Evolutionary conservation across 2,888 invertebrate species (phyloP).

Genomic region (Pyrocoelia pectoralis): DNA sequence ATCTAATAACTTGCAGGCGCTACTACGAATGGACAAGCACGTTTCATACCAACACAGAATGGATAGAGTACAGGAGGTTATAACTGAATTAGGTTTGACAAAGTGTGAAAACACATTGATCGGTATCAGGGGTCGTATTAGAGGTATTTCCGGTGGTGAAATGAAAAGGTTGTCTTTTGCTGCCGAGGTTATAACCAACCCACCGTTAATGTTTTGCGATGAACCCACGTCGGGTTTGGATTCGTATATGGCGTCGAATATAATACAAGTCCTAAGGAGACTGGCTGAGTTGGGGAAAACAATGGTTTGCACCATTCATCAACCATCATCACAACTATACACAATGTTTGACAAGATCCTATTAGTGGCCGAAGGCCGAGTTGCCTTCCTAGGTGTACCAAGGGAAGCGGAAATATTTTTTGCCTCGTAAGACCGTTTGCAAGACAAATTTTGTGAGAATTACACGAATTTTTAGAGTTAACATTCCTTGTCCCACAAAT

Average conservation of each 20-base stretch:
- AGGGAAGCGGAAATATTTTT: slow-evolving; percentile 84
- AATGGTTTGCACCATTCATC: slow-evolving; percentile 92
- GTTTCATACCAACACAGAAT: slow-evolving; percentile 78
- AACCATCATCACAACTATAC: slow-evolving; percentile 92
- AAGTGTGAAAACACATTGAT: slow-evolving; percentile 79
- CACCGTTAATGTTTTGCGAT: slow-evolving; percentile 94
- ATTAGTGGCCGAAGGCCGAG: slow-evolving; percentile 90
- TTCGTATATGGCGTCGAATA: slow-evolving; percentile 95
- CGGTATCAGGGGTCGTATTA: slow-evolving; percentile 63
- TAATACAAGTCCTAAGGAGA: slow-evolving; percentile 81
- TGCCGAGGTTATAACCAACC: slow-evolving; percentile 95
- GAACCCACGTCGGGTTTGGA: slow-evolving; percentile 97
- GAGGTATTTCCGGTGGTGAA: slow-evolving; percentile 96
- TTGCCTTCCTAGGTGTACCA: slow-evolving; percentile 86
- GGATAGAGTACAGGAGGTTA: slow-evolving; percentile 84
- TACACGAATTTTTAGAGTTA: slow-evolving; percentile 75
- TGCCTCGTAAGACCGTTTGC: slow-evolving; percentile 68
- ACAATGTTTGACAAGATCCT: slow-evolving; percentile 88
- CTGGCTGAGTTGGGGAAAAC: slow-evolving; percentile 85
- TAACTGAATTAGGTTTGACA: slow-evolving; percentile 73
- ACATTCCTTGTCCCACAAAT: slow-evolving; percentile 85
- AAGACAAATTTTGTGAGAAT: no score
- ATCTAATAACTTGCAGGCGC: slow-evolving; percentile 64
- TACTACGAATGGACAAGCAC: slow-evolving; percentile 85
- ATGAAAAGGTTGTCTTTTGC: slow-evolving; percentile 95